Conservation (phyloP, 2,797 vertebrate species). For the Melanotaenia maccullochi region DNA sequence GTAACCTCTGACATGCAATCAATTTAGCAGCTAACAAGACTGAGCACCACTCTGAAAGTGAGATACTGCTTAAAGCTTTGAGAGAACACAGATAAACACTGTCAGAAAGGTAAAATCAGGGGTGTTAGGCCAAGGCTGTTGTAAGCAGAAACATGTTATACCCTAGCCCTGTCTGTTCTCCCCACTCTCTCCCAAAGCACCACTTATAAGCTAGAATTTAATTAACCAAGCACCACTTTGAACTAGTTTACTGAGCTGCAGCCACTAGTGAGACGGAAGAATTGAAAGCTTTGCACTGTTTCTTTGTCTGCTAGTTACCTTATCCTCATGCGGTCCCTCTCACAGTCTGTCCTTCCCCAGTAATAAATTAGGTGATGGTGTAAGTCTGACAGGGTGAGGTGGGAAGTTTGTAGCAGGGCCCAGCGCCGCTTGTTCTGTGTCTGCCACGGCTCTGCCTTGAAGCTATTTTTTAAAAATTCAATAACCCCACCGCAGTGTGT, state of each 20-base stretch:
- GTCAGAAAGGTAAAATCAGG: constrained; percentile 39
- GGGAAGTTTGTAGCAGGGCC: constrained; percentile 51
- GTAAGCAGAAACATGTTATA: constrained; percentile 64
- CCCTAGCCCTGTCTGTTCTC: constrained; percentile 32
- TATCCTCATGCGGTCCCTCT: constrained; percentile 30
- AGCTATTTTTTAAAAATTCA: constrained; percentile 14
- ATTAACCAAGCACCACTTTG: constrained; percentile 73
- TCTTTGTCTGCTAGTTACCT: constrained; percentile 40
- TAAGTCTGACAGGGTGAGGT: constrained; percentile 69
- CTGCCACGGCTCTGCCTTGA: constrained; percentile 11
- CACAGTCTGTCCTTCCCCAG: constrained; percentile 31
- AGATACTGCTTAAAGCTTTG: constrained; percentile 45
- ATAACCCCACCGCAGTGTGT: constrained; percentile 30
- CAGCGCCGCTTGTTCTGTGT: constrained; percentile 19
- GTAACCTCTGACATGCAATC: constrained; percentile 73
- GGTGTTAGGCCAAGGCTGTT: constrained; percentile 49
- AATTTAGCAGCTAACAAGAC: constrained; percentile 70
- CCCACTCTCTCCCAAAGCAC: constrained; percentile 70
- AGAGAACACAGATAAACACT: constrained; percentile 34
- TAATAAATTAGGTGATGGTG: constrained; percentile 73
- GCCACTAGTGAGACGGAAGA: constrained; percentile 58
- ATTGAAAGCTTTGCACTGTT: constrained; percentile 53
- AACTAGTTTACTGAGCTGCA: constrained; percentile 65
- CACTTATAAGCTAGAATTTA: constrained; percentile 78
- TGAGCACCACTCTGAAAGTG: constrained; percentile 45